These are phyloP conservation scores for Papilio aristodemus DNA, from an alignment of 1,140 invertebrate genomes.

Conservation along the genomic window DNA sequence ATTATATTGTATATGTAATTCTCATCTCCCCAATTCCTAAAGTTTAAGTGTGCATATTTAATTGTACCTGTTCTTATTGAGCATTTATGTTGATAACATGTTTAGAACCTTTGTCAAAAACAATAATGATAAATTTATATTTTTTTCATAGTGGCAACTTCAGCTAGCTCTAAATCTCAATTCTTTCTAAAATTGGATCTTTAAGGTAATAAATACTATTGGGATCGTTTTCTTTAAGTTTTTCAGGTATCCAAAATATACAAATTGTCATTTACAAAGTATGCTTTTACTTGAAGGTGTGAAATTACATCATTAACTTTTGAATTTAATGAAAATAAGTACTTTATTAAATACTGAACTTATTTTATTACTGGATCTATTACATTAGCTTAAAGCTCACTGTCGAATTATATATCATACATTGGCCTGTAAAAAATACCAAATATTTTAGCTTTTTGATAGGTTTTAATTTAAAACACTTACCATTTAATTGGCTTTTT, in stretches of 20 bases:
- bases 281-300: too few relatives aligned
- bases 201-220: neutral
- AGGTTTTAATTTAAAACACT: neutral
- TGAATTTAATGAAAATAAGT: neutral
- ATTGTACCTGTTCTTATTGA: too few relatives aligned
- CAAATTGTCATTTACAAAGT: neutral
- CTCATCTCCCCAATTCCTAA: too few relatives aligned
- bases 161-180: neutral
- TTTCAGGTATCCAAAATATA: neutral
- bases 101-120: neutral
- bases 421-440: too few relatives aligned
- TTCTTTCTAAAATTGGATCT: neutral
- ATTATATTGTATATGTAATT: too few relatives aligned
- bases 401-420: too few relatives aligned
- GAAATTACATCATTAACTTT: too few relatives aligned
- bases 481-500: constrained; percentile 20
- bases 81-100: too few relatives aligned
- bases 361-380: too few relatives aligned
- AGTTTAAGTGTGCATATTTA: too few relatives aligned
- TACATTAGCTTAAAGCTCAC: too few relatives aligned
- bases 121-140: neutral
- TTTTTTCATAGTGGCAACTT: constrained; percentile 17
- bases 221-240: neutral
- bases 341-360: neutral
- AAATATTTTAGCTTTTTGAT: too few relatives aligned